Evolutionary conservation across 2,797 vertebrate species (phyloP), one percentile per base, ranked within the genome.

Genomic region (Nothura maculosa): DNA sequence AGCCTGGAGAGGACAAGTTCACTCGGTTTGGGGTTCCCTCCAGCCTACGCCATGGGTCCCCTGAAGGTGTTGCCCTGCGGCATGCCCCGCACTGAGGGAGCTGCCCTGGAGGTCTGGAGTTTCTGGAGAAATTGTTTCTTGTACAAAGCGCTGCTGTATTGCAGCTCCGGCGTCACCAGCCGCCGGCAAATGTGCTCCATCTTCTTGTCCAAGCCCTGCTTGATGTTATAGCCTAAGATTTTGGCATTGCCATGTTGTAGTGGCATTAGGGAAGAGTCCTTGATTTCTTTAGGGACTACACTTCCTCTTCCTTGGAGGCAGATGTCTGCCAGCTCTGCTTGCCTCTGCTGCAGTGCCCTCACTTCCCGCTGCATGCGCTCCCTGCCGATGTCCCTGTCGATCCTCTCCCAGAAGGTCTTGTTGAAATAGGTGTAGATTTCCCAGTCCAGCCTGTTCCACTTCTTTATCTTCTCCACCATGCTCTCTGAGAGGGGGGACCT

Each of bases 401-500:
- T 96, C 61, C 94, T 97, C 10, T 94, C 81, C 98, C 98, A 99
- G 85, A 99, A 98, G 14, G 98, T 98, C 75, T 87, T 67, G 60
- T 99, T 99, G 64, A 99, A 99, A 89, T 99, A 97, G 15, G 83
- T 73, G 94, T 98, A 99, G 62, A 99, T 97, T 30, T 97, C 97
- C 98, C 98, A 99, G 96, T 99, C 98, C n/a, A 98, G 93, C 30
- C 96, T 94, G 69, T 98, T 99, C 98, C 98, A 99, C 10, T 43
- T 92, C 77, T 97, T 98, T 27, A 98, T 97, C 88, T 97, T 97
- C 75, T 98, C 97, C 38, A 92, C 79, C 0, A 94, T 96, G 25
- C 74, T 30, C 3, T 87, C 70, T 1, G 90, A 96, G 60, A 98
- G 94, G 0, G n/a, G 21, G 1, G 54, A 87, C 10, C 96, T 98